Percentiles rank a stretch among this genome's conserved stretches.
Evolutionary conservation across 2,113 vertebrate species (phyloP).

Genomic region (Limnothrissa miodon): DNA sequence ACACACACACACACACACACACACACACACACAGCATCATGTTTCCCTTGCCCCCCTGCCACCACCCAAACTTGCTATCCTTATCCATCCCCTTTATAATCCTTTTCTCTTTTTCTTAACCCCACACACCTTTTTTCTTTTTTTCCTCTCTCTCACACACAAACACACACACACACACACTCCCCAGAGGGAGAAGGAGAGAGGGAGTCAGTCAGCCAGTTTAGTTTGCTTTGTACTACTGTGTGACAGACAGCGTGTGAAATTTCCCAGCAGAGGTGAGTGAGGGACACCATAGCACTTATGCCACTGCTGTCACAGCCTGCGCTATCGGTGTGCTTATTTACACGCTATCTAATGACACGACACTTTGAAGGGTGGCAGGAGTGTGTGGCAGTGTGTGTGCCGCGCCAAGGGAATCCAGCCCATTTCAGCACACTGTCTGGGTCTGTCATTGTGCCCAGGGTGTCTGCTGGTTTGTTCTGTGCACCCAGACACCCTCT

Average conservation of each 20-base stretch:
- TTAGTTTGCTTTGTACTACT: conserved; percentile 10
- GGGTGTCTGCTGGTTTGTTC: neutral
- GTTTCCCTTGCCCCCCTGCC: conserved; percentile 20
- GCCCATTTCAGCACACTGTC: neutral
- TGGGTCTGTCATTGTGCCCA: neutral
- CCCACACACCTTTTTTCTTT: too few species aligned
- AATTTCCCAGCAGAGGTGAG: conserved; percentile 55
- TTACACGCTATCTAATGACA: conserved; percentile 53
- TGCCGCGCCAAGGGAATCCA: neutral
- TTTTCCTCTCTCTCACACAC: conserved; percentile 31
- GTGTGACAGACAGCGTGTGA: conserved; percentile 56
- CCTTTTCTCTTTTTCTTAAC: conserved; percentile 24
- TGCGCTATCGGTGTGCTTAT: conserved; percentile 54
- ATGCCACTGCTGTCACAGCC: too few species aligned
- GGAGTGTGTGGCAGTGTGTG: conserved; percentile 10
- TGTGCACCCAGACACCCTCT: neutral
- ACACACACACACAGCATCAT: neutral
- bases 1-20: neutral
- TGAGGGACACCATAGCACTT: conserved; percentile 29
- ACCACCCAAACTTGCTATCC: conserved; percentile 21
- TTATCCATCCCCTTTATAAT: conserved; percentile 30
- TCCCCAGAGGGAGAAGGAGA: conserved; percentile 37
- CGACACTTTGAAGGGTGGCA: conserved; percentile 54
- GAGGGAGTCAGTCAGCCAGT: too few species aligned
- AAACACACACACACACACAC: neutral